phyloP scores from a whole-genome alignment of 2,888 invertebrate species.

The Notodonta dromedarius region DNA sequence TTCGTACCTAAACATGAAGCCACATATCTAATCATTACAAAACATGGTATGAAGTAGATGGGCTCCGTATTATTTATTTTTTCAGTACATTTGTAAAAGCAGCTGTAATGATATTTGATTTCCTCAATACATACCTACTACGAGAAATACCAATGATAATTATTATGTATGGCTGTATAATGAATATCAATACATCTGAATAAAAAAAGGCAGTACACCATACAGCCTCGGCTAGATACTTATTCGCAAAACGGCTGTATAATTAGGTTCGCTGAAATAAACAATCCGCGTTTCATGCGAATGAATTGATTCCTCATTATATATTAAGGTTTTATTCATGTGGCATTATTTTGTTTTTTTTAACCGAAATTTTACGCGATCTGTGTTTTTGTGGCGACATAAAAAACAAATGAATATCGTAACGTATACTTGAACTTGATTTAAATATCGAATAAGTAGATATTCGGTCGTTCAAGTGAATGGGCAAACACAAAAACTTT shows the following conservation, averaged over 20 bases:
- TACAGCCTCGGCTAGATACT: not conserved
- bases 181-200: not conserved
- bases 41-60: no score
- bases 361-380: not conserved
- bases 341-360: not conserved
- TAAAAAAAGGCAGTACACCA: not conserved
- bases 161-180: not conserved
- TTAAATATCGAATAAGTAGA: not conserved
- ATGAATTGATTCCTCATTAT: not conserved
- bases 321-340: not conserved
- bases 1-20: no score
- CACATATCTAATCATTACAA: no score
- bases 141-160: not conserved
- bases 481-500: conserved; percentile 1
- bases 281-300: not conserved
- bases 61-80: no score
- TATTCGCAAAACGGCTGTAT: not conserved
- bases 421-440: not conserved
- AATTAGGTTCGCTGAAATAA: not conserved
- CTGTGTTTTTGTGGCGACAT: not conserved
- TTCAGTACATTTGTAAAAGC: not conserved
- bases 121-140: not conserved
- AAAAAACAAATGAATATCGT: conserved; percentile 1
- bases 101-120: not conserved
- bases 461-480: conserved; percentile 1